Evolutionary conservation across 92 coral and sea anemone genomes (phyloP).

Genomic region (Porites lobata): DNA sequence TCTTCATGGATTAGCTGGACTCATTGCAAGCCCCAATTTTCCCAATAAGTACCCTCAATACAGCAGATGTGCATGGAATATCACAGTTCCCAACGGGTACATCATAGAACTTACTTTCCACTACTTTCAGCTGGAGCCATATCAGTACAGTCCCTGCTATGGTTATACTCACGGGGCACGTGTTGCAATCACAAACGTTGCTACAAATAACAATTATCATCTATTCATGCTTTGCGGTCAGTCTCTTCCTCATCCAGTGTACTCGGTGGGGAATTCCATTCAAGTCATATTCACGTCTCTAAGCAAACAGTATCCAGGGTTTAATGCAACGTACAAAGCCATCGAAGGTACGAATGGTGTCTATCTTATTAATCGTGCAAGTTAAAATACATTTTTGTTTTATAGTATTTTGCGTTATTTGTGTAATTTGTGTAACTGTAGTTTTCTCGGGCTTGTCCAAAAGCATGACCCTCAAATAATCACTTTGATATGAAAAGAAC

Average conservation of each 20-base stretch:
- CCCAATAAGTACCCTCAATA: constrained; percentile 1
- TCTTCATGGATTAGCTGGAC: constrained; percentile 13
- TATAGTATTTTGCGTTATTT: no score
- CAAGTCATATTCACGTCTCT: background rate
- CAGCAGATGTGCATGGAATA: constrained; percentile 26
- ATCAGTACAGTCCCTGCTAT: no score
- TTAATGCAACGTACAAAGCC: constrained; percentile 1
- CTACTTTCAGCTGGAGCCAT: background rate
- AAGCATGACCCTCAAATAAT: no score
- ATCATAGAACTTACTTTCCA: background rate
- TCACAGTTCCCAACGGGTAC: constrained; percentile 37
- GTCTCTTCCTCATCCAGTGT: background rate
- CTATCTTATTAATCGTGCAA: no score
- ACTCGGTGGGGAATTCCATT: background rate
- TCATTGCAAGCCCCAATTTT: constrained; percentile 17
- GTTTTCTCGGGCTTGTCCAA: no score
- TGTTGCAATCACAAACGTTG: background rate
- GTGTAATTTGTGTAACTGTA: no score
- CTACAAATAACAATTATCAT: background rate
- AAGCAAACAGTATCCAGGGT: background rate
- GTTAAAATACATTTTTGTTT: no score
- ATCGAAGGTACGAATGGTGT: background rate
- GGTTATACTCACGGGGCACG: no score
- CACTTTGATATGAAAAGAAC: no score
- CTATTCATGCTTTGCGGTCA: background rate